Percentiles rank a stretch among this genome's conserved stretches.
Conservation (phyloP, 2,113 vertebrate genomes). For the Chaetura pelagica region DNA sequence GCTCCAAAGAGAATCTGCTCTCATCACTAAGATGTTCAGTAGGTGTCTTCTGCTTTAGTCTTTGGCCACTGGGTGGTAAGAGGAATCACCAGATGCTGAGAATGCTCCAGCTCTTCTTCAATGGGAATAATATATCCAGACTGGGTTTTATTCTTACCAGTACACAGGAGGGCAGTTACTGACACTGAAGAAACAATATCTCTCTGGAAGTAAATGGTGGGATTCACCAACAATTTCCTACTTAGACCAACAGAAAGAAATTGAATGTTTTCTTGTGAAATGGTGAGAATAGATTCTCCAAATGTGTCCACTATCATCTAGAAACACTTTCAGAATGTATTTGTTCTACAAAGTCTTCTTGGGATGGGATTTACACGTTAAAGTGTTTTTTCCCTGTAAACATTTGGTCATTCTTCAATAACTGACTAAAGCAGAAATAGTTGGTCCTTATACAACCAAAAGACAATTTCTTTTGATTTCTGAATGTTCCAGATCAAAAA, state of each 20-base stretch:
- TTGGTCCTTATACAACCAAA: background rate
- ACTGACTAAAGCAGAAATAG: background rate
- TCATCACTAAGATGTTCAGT: background rate
- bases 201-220: background rate
- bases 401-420: background rate
- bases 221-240: background rate
- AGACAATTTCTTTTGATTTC: background rate
- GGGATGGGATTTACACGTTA: background rate
- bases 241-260: background rate
- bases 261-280: background rate
- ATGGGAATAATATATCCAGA: background rate
- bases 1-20: background rate
- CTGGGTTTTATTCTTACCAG: background rate
- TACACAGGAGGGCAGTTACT: background rate
- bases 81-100: background rate
- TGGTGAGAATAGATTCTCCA: background rate
- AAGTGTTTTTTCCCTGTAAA: background rate
- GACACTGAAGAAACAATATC: background rate
- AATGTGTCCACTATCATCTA: background rate
- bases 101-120: background rate
- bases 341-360: background rate
- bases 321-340: background rate
- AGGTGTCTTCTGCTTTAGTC: background rate
- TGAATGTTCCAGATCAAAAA: background rate
- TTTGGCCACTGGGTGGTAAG: background rate